Conservation (phyloP, 1,140 invertebrate genomes). For the Bombus confusus region DNA sequence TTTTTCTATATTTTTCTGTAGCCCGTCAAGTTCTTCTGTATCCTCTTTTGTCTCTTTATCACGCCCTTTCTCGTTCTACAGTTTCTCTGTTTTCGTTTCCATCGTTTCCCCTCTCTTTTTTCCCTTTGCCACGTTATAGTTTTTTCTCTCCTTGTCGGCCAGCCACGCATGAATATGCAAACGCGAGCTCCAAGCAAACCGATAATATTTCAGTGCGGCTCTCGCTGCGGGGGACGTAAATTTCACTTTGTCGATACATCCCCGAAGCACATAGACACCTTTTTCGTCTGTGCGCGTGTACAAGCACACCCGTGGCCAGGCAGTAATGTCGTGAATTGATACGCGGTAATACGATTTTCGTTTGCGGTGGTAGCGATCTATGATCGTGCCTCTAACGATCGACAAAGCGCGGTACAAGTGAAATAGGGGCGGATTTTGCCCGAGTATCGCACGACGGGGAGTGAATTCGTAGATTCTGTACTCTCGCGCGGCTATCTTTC, state of each 20-base stretch:
- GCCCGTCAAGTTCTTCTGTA: too few relatives aligned
- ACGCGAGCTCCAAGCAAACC: slow-evolving; percentile 68
- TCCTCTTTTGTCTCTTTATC: not conserved
- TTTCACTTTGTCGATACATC: slow-evolving; percentile 68
- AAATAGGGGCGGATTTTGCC: slow-evolving; percentile 11
- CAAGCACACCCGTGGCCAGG: not conserved
- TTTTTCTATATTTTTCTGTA: not conserved
- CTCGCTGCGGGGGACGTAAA: slow-evolving; percentile 62
- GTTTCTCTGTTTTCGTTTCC: not conserved
- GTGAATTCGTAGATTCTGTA: not conserved
- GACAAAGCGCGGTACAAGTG: not conserved
- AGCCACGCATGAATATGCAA: slow-evolving; percentile 74
- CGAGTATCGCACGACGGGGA: not conserved
- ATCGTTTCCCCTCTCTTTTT: not conserved
- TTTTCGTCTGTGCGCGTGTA: not conserved
- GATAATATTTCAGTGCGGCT: slow-evolving; percentile 72
- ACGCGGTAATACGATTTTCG: slow-evolving; percentile 33
- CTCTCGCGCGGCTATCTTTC: not conserved
- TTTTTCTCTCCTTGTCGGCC: not conserved
- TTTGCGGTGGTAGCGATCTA: slow-evolving; percentile 15
- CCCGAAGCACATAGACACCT: not conserved
- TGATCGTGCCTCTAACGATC: slow-evolving; percentile 26
- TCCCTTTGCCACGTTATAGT: not conserved
- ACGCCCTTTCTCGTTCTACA: too few relatives aligned
- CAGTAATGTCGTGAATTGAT: slow-evolving; percentile 33